A percentile compares a stretch with the other conserved stretches of the same genome.
Conservation (phyloP, 30 jellyfish, hydroid and myxozoan species). For the Turritopsis dohrnii region DNA sequence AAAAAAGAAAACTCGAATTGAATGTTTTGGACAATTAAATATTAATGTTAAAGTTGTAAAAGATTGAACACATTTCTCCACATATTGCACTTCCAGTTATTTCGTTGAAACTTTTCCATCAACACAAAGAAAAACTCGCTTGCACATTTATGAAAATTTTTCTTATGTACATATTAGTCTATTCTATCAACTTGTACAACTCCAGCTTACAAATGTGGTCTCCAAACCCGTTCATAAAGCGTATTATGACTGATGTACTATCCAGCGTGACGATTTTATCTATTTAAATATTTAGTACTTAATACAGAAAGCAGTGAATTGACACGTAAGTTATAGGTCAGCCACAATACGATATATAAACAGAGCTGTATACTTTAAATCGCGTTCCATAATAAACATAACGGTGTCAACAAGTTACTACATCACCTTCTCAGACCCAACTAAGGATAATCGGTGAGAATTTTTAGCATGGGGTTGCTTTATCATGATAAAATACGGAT, state of each 20-base stretch:
- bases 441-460: neutral
- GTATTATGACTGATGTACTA: too few species aligned
- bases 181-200: too few species aligned
- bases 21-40: neutral
- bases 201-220: too few species aligned
- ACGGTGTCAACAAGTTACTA: neutral
- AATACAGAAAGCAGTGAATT: too few species aligned
- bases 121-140: too few species aligned
- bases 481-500: too few species aligned
- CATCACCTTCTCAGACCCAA: neutral
- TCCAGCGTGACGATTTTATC: too few species aligned
- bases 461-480: neutral
- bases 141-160: too few species aligned
- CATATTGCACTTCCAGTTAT: conserved; percentile 13
- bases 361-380: neutral
- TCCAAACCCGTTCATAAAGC: too few species aligned
- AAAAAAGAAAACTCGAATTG: neutral
- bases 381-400: neutral
- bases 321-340: neutral
- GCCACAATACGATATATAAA: neutral
- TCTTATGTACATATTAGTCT: too few species aligned
- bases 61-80: neutral
- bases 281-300: too few species aligned
- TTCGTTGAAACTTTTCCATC: too few species aligned
- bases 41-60: neutral